phyloP scores from a whole-genome alignment of 2,888 invertebrate genomes.

The Dimorphilus gyrociliatus region DNA sequence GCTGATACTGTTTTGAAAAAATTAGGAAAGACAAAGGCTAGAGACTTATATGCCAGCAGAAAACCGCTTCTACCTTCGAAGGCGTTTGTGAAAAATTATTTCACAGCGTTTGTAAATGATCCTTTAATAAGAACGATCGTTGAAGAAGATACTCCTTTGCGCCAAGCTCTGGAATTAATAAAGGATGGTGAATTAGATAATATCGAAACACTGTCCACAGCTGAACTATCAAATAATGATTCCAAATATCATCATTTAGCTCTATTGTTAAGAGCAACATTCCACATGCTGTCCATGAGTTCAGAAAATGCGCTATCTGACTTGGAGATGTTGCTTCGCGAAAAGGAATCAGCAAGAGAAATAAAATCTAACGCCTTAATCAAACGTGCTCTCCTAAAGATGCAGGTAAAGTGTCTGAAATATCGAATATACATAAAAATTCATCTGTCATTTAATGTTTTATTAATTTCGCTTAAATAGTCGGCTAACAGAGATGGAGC shows the following conservation, averaged over 20 bases:
- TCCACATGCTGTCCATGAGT: constrained; percentile 56
- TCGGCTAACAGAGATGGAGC: no score
- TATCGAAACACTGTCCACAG: constrained; percentile 59
- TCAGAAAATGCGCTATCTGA: constrained; percentile 35
- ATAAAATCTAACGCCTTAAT: constrained; percentile 60
- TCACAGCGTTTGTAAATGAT: constrained; percentile 70
- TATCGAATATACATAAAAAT: no score
- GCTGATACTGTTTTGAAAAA: constrained; percentile 76
- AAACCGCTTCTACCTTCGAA: constrained; percentile 63
- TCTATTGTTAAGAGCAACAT: constrained; percentile 63
- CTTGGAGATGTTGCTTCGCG: constrained; percentile 41
- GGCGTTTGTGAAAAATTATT: constrained; percentile 68
- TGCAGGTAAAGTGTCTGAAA: no score
- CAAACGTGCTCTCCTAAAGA: constrained; percentile 65
- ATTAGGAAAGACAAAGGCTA: constrained; percentile 40
- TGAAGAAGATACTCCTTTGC: constrained; percentile 12
- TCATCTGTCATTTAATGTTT: no score
- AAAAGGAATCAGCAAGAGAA: constrained; percentile 33
- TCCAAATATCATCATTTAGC: constrained; percentile 39
- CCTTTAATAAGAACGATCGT: constrained; percentile 47
- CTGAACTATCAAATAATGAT: constrained; percentile 46
- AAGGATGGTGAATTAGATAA: constrained; percentile 56
- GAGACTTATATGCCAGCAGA: constrained; percentile 28
- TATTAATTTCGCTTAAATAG: no score
- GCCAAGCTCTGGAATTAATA: constrained; percentile 52